Percentiles rank a stretch among this genome's conserved stretches.
phyloP scores from a whole-genome alignment of 2,797 vertebrate species.

The Poecile montanus region DNA sequence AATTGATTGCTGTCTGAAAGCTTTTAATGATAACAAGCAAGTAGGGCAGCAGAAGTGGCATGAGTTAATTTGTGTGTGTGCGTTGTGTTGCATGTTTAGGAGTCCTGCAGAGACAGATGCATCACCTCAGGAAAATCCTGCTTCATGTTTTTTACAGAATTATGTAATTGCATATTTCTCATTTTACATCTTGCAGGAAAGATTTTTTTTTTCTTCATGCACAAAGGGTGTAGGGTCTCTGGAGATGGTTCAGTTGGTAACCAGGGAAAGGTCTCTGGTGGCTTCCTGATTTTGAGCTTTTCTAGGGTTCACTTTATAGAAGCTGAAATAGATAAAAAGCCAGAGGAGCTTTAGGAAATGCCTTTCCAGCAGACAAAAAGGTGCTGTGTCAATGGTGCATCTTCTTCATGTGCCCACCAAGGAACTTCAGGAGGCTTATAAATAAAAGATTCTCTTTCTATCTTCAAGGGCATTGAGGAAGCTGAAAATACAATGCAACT shows the following conservation, averaged over 20 bases:
- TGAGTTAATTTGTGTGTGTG: neutral
- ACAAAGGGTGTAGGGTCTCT: neutral
- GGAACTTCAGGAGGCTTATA: neutral
- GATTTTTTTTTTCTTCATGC: neutral
- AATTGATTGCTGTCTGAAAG: slow-evolving; percentile 77
- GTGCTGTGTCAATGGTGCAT: neutral
- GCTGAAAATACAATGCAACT: neutral
- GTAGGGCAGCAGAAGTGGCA: slow-evolving; percentile 1
- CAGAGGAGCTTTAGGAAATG: neutral
- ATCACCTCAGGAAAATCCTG: slow-evolving; percentile 29
- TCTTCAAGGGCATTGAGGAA: neutral
- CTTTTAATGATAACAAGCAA: slow-evolving; percentile 68
- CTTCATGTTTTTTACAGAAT: neutral
- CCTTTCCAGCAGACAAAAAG: neutral
- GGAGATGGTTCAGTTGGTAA: neutral
- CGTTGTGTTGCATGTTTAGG: slow-evolving; percentile 50
- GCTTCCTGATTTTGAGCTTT: neutral
- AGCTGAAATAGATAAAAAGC: neutral
- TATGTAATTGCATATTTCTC: slow-evolving; percentile 10
- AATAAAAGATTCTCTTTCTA: neutral
- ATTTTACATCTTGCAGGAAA: neutral
- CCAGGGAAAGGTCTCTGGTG: neutral
- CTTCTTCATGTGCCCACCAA: neutral
- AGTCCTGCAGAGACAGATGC: slow-evolving; percentile 30
- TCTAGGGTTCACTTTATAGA: neutral